These are phyloP conservation scores for Telmatochromis sp. DNA, from an alignment of 2,113 vertebrate species.

Conservation along the genomic window DNA sequence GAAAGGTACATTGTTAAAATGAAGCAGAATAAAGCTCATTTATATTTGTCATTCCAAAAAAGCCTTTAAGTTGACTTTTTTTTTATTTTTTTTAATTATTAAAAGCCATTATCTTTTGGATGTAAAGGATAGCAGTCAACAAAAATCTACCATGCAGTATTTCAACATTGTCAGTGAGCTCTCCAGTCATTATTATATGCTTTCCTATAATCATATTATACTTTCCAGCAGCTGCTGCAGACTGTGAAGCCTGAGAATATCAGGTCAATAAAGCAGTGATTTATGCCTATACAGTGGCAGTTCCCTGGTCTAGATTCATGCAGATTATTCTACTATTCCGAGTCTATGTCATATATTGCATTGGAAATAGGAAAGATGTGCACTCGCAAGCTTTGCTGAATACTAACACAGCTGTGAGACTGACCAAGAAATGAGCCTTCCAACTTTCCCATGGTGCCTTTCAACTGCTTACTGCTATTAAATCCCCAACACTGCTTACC, in stretches of 20 bases:
- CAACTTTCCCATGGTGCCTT: background rate
- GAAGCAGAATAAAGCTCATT: background rate
- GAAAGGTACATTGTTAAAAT: background rate
- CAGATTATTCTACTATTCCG: background rate
- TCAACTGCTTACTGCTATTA: background rate
- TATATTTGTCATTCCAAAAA: background rate
- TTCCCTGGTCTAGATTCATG: background rate
- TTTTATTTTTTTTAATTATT: background rate
- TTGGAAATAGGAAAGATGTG: conserved; percentile 1
- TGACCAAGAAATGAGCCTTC: background rate
- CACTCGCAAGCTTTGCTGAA: background rate
- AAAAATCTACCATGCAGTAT: background rate
- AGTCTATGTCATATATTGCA: background rate
- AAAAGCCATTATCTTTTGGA: background rate
- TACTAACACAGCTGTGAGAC: background rate
- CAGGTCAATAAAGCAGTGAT: background rate
- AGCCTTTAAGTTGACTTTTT: background rate
- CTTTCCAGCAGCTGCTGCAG: background rate
- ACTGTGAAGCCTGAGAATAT: background rate
- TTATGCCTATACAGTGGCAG: background rate
- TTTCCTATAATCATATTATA: background rate
- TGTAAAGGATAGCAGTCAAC: background rate
- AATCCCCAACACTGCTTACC: background rate
- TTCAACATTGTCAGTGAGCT: background rate
- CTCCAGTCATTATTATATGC: background rate